A percentile compares a stretch with the other conserved stretches of the same genome.
These are phyloP conservation scores for Drosophila lacicola DNA, from an alignment of 2,888 invertebrate species.

Conservation along the genomic window DNA sequence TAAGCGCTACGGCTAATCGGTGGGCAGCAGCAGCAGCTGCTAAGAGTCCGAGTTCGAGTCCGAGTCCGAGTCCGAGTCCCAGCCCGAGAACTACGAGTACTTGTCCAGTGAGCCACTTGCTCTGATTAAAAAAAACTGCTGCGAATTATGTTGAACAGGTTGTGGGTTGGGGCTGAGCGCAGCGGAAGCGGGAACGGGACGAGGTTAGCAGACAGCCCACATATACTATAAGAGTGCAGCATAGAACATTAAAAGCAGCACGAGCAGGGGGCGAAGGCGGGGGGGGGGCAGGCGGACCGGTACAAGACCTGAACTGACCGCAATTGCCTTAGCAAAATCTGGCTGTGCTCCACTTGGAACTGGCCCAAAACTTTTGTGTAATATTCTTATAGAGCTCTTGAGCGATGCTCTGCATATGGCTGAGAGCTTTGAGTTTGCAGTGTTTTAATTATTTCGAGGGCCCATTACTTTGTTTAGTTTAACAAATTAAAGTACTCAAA, in stretches of 20 bases:
- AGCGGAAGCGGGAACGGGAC: background rate
- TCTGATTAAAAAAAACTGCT: constrained; percentile 59
- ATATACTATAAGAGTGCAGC: constrained; percentile 10
- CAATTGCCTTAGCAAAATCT: constrained; percentile 37
- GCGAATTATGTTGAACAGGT: constrained; percentile 53
- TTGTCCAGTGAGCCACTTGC: constrained; percentile 47
- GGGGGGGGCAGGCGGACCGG: background rate
- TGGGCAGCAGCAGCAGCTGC: constrained; percentile 50
- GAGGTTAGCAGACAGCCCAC: constrained; percentile 28
- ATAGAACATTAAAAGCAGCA: constrained; percentile 10
- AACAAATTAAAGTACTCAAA: too few relatives aligned
- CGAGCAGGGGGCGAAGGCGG: background rate
- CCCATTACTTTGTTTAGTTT: background rate
- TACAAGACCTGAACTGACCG: constrained; percentile 38
- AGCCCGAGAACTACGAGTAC: constrained; percentile 16
- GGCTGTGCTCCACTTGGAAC: constrained; percentile 45
- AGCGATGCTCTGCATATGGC: constrained; percentile 12
- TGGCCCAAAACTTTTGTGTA: constrained; percentile 38
- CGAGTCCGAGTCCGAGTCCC: background rate
- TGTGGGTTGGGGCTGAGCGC: background rate
- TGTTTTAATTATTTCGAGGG: background rate
- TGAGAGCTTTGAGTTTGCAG: background rate
- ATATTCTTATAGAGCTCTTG: constrained; percentile 19
- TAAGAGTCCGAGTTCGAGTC: constrained; percentile 1
- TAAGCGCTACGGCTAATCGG: constrained; percentile 54